phyloP scores from a whole-genome alignment of 2,113 vertebrate species.

The Brachirus orientalis region DNA sequence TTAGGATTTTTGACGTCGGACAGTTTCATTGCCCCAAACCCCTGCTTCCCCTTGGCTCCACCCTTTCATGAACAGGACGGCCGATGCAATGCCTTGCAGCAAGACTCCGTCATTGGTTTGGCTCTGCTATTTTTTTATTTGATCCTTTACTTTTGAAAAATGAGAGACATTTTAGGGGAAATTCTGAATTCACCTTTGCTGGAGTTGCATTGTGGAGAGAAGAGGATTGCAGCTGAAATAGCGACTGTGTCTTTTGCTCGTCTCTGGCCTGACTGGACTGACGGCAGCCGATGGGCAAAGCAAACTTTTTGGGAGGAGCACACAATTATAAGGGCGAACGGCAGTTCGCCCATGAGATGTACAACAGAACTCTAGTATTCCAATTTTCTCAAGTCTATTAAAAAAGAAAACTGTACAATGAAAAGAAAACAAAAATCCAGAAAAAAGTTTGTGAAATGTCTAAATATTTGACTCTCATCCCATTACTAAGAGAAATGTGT shows the following conservation, averaged over 20 bases:
- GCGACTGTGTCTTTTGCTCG: conserved; percentile 48
- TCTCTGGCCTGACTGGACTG: conserved; percentile 68
- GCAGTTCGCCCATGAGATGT: conserved; percentile 67
- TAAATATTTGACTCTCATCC: conserved; percentile 86
- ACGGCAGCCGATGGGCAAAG: conserved; percentile 64
- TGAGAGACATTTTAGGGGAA: conserved; percentile 70
- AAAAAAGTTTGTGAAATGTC: conserved; percentile 87
- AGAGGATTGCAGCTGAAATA: conserved; percentile 46
- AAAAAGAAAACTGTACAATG: conserved; percentile 80
- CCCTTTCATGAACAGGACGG: conserved; percentile 49
- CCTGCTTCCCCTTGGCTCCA: conserved; percentile 19
- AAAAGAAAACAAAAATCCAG: conserved; percentile 78
- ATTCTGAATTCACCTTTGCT: conserved; percentile 58
- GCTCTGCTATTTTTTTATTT: conserved; percentile 47
- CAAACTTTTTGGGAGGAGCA: conserved; percentile 62
- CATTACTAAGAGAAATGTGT: conserved; percentile 82
- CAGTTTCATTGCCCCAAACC: conserved; percentile 33
- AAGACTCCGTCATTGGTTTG: conserved; percentile 35
- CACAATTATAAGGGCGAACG: conserved; percentile 53
- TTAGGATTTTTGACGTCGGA: conserved; percentile 61
- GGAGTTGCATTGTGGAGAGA: conserved; percentile 67
- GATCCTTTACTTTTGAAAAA: conserved; percentile 58
- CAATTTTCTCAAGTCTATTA: conserved; percentile 82
- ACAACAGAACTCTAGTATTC: conserved; percentile 83
- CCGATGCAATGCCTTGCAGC: conserved; percentile 43